A percentile compares a stretch with the other conserved stretches of the same genome.
These are phyloP conservation scores for Pelobates cultripes DNA, from an alignment of 2,797 vertebrate genomes.

Conservation along the genomic window DNA sequence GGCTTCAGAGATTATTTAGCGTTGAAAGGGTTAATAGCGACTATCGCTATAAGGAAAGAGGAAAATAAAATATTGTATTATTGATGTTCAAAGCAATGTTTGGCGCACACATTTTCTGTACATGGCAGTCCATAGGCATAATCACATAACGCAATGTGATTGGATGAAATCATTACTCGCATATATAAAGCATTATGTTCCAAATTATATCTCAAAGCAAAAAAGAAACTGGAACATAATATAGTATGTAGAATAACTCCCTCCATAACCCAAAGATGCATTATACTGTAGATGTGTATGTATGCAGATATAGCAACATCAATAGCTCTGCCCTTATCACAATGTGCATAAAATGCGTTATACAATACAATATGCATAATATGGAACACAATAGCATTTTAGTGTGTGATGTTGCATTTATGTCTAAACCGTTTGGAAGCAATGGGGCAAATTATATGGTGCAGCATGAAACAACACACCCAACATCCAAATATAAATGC, in stretches of 20 bases:
- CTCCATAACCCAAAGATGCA: too few relatives aligned
- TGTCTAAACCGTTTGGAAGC: neutral
- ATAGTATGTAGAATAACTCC: too few relatives aligned
- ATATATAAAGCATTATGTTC: too few relatives aligned
- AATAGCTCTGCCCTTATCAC: too few relatives aligned
- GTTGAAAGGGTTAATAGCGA: neutral
- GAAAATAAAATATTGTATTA: neutral
- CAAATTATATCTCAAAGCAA: too few relatives aligned
- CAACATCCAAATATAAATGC: neutral
- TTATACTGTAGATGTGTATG: too few relatives aligned
- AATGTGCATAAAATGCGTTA: too few relatives aligned
- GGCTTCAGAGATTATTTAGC: neutral
- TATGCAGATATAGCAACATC: too few relatives aligned
- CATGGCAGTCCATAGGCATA: neutral
- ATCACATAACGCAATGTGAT: neutral
- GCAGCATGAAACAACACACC: neutral
- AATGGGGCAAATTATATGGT: neutral
- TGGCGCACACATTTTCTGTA: neutral
- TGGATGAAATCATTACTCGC: too few relatives aligned
- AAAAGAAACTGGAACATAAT: too few relatives aligned
- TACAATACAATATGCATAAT: neutral
- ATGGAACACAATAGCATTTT: neutral
- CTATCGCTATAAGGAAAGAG: neutral
- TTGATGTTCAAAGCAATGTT: neutral
- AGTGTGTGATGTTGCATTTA: neutral